Evolutionary conservation across 2,797 vertebrate genomes (phyloP).

Genomic region (Mormyrops boulengeri): DNA sequence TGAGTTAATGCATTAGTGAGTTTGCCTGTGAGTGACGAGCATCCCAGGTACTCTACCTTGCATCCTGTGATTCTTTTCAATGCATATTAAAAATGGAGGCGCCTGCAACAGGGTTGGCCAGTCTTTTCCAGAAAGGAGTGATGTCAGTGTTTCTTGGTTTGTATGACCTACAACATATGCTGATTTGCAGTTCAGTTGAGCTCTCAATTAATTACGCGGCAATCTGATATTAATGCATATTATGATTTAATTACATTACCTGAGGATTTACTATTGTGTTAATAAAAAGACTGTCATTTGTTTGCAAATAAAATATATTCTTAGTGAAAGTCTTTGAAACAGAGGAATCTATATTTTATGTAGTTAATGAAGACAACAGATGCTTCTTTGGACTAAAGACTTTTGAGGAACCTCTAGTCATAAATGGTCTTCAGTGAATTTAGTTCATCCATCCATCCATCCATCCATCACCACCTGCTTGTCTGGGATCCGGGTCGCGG

Average conservation of each 20-base stretch:
- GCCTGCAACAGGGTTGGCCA: not conserved
- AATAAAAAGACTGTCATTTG: not conserved
- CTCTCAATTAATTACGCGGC: not conserved
- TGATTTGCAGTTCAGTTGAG: not conserved
- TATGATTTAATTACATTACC: not conserved
- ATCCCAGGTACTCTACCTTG: not conserved
- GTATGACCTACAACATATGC: not conserved
- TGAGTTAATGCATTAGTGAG: not conserved
- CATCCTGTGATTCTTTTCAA: not conserved
- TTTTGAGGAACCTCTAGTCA: not conserved
- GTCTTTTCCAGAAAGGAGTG: not conserved
- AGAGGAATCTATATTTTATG: not conserved
- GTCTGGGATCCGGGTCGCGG: slow-evolving; percentile 10
- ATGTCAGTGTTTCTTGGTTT: not conserved
- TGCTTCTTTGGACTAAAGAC: not conserved
- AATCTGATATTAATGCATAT: not conserved
- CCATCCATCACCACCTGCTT: too few relatives aligned
- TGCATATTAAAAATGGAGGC: not conserved
- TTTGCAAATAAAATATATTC: not conserved
- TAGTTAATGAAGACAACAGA: not conserved
- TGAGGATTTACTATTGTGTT: not conserved
- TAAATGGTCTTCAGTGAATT: not conserved
- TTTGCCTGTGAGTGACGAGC: not conserved
- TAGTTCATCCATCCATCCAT: too few relatives aligned
- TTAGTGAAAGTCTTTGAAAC: not conserved